Evolutionary conservation across 2,113 vertebrate species (phyloP), one percentile per base, ranked within the genome.

Genomic region (Craseonycteris thonglongyai): DNA sequence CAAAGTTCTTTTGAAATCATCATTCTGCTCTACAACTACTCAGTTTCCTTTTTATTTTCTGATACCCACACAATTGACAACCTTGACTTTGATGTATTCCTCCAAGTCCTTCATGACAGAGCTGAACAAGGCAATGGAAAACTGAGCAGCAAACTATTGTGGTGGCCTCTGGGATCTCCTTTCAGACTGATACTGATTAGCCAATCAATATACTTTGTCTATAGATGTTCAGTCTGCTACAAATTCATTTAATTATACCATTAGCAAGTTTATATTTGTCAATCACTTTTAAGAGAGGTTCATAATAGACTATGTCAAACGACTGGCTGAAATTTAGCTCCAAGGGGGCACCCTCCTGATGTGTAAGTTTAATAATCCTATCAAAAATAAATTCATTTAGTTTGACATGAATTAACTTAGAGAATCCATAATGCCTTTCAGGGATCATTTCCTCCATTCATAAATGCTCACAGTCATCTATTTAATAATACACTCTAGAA

Each of bases 351-450:
- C 92, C 75, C 72, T 78, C 86, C 58, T 92, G 71, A 83, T 90
- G 38, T 49, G 18, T 54, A 68, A 88, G 33, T 80, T 89, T 95
- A 95, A 94, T 90, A 95, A 96, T 88, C 80, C 93, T 90, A 97
- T 97, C 56, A 96, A 93, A 96, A 93, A 86, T 90, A 96, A 96
- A 96, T 96, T 95, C 96, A 96, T 96, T 96, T 94, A 92, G 81
- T 88, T 94, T 94, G 94, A 95, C 91, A 96, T 88, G 72, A 96
- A 94, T 97, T 97, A 96, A 88, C 68, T 95, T 93, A 90, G 68
- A 96, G 88, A 95, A 96, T 85, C 75, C 72, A 95, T 92, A 94
- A 89, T 85, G 80, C 72, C 84, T 97, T 95, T 66, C 75, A 93
- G 90, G 87, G 61, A 96, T 96, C 75, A 80, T 66, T 42, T 61